Evolutionary conservation across 2,888 invertebrate species (phyloP).

Genomic region (Alloscopus bannaensis): DNA sequence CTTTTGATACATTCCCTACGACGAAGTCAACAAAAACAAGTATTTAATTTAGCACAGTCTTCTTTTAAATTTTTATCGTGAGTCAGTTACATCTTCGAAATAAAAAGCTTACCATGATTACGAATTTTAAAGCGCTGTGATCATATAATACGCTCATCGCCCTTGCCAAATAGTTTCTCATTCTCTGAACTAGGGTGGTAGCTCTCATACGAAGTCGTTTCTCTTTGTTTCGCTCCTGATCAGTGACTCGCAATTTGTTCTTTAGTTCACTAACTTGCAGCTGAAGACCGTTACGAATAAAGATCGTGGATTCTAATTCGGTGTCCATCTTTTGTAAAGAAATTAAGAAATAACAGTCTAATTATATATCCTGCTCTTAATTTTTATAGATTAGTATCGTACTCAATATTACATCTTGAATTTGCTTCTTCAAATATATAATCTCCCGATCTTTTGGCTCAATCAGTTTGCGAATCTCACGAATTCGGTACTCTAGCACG

Average conservation of each 20-base stretch:
- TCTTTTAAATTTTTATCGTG: background rate
- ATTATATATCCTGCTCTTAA: background rate
- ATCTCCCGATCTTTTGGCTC: slow-evolving; percentile 91
- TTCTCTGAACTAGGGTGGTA: slow-evolving; percentile 77
- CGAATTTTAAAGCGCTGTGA: slow-evolving; percentile 80
- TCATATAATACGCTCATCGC: slow-evolving; percentile 88
- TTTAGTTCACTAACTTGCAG: slow-evolving; percentile 85
- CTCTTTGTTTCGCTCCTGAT: slow-evolving; percentile 83
- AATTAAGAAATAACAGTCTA: background rate
- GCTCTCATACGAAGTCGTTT: slow-evolving; percentile 80
- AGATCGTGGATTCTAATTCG: slow-evolving; percentile 80
- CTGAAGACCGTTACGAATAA: slow-evolving; percentile 77
- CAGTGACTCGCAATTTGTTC: slow-evolving; percentile 85
- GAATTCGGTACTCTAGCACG: slow-evolving; percentile 91
- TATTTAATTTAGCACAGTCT: background rate
- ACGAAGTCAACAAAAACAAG: too few relatives aligned
- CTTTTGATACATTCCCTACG: slow-evolving; percentile 69
- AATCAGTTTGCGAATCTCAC: slow-evolving; percentile 89
- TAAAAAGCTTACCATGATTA: slow-evolving; percentile 75
- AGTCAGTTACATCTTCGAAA: background rate
- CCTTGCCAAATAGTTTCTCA: slow-evolving; percentile 88
- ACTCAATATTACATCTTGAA: slow-evolving; percentile 77
- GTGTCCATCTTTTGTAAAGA: slow-evolving; percentile 81
- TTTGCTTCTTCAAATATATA: slow-evolving; percentile 87
- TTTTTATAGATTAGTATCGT: too few relatives aligned